Conservation (phyloP, 2,797 vertebrate genomes). For the Gymnothorax javanicus region DNA sequence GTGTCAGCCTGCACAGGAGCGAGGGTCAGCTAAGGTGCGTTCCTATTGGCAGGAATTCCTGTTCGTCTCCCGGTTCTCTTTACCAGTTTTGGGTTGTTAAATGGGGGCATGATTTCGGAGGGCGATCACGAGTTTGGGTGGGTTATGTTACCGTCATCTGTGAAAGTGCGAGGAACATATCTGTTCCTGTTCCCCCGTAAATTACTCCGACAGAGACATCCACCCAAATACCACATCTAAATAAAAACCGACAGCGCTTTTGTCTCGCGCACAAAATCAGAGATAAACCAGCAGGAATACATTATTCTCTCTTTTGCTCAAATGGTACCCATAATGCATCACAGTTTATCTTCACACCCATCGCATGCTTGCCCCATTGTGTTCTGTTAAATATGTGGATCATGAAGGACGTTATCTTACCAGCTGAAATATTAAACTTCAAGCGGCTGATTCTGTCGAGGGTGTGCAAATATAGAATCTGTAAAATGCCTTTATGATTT, state of each 20-base stretch:
- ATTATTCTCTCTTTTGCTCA: not conserved
- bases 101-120: too few species aligned
- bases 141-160: too few species aligned
- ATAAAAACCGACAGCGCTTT: not conserved
- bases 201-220: not conserved
- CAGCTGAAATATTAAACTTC: not conserved
- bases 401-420: not conserved
- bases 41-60: not conserved
- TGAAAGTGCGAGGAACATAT: too few species aligned
- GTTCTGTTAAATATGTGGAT: not conserved
- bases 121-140: too few species aligned
- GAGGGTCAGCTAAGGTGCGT: slow-evolving; percentile 3
- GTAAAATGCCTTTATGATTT: not conserved
- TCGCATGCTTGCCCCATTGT: not conserved
- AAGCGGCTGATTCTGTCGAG: not conserved
- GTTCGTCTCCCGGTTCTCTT: too few species aligned
- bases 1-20: not conserved
- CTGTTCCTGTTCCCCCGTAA: not conserved
- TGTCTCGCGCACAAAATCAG: not conserved
- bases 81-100: too few species aligned
- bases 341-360: not conserved
- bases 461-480: not conserved
- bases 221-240: not conserved
- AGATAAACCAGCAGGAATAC: not conserved
- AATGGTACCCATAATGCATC: not conserved